Conservation (phyloP, 2,113 vertebrate species). For the Marcusenius ussheri region DNA sequence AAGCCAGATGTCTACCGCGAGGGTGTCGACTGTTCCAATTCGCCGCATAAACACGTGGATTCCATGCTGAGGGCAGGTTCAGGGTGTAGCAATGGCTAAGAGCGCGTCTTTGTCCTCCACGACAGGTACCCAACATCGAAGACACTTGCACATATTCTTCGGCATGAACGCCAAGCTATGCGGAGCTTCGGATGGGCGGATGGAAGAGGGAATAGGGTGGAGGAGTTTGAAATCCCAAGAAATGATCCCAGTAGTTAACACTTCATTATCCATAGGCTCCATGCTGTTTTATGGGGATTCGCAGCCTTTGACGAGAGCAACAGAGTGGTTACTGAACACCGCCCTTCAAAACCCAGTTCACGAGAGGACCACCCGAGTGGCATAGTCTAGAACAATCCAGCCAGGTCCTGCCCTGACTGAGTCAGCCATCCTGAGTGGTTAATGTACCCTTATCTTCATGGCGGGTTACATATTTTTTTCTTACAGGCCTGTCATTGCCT, state of each 20-base stretch:
- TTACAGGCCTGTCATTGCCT: background rate
- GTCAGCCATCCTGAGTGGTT: background rate
- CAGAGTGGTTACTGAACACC: slow-evolving; percentile 48
- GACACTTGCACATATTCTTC: slow-evolving; percentile 18
- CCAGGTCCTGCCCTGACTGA: background rate
- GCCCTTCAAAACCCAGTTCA: slow-evolving; percentile 33
- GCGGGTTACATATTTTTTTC: background rate
- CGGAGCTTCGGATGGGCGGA: slow-evolving; percentile 1
- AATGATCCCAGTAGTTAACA: slow-evolving; percentile 58
- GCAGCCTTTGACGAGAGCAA: slow-evolving; percentile 52
- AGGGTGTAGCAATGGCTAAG: slow-evolving; percentile 34
- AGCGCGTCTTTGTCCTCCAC: slow-evolving; percentile 32
- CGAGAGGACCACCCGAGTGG: slow-evolving; percentile 56
- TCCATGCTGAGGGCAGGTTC: slow-evolving; percentile 21
- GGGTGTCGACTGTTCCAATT: slow-evolving; percentile 31
- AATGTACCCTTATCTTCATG: background rate
- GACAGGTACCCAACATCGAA: slow-evolving; percentile 17
- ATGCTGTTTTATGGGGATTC: slow-evolving; percentile 51
- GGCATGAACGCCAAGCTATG: background rate
- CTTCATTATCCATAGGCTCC: slow-evolving; percentile 56
- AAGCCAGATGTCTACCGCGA: slow-evolving; percentile 37
- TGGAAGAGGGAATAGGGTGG: background rate
- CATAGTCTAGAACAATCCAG: slow-evolving; percentile 29
- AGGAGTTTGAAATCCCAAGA: slow-evolving; percentile 32
- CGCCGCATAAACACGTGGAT: slow-evolving; percentile 33